phyloP scores from a whole-genome alignment of 2,797 vertebrate genomes.

The Hephaestus fuliginosus region DNA sequence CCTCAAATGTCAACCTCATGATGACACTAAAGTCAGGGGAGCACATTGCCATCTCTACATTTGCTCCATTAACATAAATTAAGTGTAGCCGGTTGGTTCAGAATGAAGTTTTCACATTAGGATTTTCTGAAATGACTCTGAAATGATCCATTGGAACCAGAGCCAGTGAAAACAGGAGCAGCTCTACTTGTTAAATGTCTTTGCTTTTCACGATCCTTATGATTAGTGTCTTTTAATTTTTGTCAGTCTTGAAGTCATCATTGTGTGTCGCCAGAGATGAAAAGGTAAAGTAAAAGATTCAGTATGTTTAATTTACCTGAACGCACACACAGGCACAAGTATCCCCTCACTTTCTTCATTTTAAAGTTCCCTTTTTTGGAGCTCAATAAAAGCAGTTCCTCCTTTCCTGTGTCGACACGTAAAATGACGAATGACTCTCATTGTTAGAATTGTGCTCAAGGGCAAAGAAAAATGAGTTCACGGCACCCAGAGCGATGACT shows the following conservation, averaged over 20 bases:
- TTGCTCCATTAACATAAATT: too few species aligned
- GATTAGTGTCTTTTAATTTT: not conserved
- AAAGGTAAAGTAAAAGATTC: not conserved
- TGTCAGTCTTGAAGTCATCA: not conserved
- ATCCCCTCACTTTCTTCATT: not conserved
- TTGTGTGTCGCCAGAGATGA: not conserved
- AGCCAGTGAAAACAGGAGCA: not conserved
- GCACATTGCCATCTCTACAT: too few species aligned
- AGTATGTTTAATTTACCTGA: not conserved
- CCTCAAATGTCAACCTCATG: too few species aligned
- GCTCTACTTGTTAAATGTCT: not conserved
- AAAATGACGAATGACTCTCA: not conserved
- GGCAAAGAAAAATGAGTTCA: slow-evolving; percentile 15
- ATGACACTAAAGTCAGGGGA: too few species aligned
- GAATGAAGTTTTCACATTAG: not conserved
- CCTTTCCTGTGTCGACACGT: not conserved
- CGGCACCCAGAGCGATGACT: slow-evolving; percentile 22
- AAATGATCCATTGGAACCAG: not conserved
- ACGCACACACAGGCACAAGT: too few species aligned
- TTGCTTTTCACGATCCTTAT: not conserved
- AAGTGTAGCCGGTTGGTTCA: too few species aligned
- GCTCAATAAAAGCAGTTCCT: not conserved
- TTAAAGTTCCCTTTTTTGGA: not conserved
- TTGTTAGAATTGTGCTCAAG: not conserved
- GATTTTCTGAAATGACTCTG: not conserved